A percentile compares a stretch with the other conserved stretches of the same genome.
These are phyloP conservation scores for Tipula confusa DNA, from an alignment of 2,888 invertebrate species.

Conservation along the genomic window DNA sequence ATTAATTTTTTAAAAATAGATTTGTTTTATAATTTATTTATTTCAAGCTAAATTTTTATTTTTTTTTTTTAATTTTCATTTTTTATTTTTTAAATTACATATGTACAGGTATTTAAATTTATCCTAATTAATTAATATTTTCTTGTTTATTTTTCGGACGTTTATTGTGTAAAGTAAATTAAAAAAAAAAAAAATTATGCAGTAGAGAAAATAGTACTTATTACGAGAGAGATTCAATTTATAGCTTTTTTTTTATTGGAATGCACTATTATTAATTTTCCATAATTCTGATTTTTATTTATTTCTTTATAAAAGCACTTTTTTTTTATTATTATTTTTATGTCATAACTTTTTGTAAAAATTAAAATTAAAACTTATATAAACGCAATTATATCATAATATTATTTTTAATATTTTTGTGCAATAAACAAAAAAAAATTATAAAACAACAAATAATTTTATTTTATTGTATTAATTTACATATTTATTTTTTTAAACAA, in stretches of 20 bases:
- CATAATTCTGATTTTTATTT: not conserved
- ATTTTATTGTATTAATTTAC: not conserved
- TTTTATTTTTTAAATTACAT: slow-evolving; percentile 1
- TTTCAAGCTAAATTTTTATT: not conserved
- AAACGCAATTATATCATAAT: not conserved
- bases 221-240: slow-evolving; percentile 1
- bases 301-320: slow-evolving; percentile 3
- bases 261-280: slow-evolving; percentile 1
- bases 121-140: not conserved
- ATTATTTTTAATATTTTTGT: not conserved
- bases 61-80: not conserved
- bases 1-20: not conserved
- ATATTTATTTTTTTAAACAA: slow-evolving; percentile 5
- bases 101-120: not conserved
- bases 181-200: not conserved
- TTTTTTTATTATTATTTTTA: not conserved
- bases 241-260: not conserved
- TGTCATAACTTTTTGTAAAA: not conserved
- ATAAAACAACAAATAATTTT: too few species aligned
- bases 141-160: not conserved
- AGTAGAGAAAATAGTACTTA: not conserved
- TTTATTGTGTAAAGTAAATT: not conserved
- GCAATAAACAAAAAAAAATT: not conserved
- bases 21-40: not conserved
- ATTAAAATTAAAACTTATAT: not conserved